Evolutionary conservation across 2,797 vertebrate species (phyloP), one percentile per base, ranked within the genome.

Genomic region (Leucoraja ocellata): DNA sequence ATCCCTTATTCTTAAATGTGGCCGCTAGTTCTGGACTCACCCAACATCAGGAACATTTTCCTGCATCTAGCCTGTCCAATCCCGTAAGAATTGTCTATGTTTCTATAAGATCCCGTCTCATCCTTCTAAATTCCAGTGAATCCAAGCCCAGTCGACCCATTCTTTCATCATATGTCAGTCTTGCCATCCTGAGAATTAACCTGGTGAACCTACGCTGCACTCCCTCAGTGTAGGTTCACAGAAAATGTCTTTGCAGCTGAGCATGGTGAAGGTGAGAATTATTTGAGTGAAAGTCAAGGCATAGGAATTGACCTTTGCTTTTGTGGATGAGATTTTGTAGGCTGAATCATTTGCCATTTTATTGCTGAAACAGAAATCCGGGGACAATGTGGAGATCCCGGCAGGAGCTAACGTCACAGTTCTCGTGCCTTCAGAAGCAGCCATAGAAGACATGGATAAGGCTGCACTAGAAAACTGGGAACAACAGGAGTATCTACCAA

Each of bases 391-490:
- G 46, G 90, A 92, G 58, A 54, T 97, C 81, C 96, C 97, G 39
- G 94, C 94, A 65, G 95, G 93, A 93, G 93, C 94, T 77, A 97
- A 96, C 83, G 28, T 98, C 93, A 99, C 98, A 1, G 96, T 97
- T 78, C 93, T 99, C 94, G 96, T 97, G 93, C 98, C 99, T 0
- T 95, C 96, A 0, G 94, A 94, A 58, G 83, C 93, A 5, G 97
- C 96, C 36, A 65, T 98, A 93, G 95, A 4, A 88, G 96, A 96
- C 94, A 18, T 98, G 93, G 97, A 93, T 88, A 4, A 25, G 0
- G 39, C 93, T 39, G 95, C 96, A 63, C 92, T 92, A 23, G 68
- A 83, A 0, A 97, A 98, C 95, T 99, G 98, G 98, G 63, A 95
- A 77, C 95, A 94, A 23, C 95, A 96, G 28, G 95, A 97, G 94